A percentile compares a stretch with the other conserved stretches of the same genome.
phyloP scores from a whole-genome alignment of 2,888 invertebrate species.

The Drosophila robusta region DNA sequence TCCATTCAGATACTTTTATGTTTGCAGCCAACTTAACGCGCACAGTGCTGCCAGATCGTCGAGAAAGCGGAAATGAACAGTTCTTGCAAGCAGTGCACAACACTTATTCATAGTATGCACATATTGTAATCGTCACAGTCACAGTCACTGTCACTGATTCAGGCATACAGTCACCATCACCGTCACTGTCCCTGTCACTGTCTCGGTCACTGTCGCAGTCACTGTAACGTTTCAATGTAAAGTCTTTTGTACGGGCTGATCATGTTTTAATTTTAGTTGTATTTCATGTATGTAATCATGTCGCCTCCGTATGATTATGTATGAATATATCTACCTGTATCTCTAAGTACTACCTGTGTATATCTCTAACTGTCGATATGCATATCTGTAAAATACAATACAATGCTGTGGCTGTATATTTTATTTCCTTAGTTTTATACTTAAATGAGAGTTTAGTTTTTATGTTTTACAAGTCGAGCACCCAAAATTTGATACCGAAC shows the following conservation, averaged over 20 bases:
- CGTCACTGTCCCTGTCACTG: conserved; percentile 11
- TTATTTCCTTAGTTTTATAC: conserved; percentile 1
- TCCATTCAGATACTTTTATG: not conserved
- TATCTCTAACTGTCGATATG: conserved; percentile 9
- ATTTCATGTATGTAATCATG: conserved; percentile 15
- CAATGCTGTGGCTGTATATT: conserved; percentile 1
- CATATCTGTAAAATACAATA: conserved; percentile 16
- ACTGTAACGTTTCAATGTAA: conserved; percentile 19
- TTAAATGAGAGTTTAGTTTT: conserved; percentile 4
- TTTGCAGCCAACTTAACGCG: conserved; percentile 8
- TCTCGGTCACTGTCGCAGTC: conserved; percentile 22
- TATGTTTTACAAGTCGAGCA: not conserved
- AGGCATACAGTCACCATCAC: conserved; percentile 13
- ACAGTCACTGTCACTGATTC: conserved; percentile 16
- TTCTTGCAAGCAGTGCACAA: conserved; percentile 20
- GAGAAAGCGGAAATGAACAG: conserved; percentile 25
- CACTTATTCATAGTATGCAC: conserved; percentile 25
- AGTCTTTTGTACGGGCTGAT: conserved; percentile 18
- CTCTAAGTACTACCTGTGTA: conserved; percentile 1
- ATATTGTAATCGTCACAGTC: conserved; percentile 24
- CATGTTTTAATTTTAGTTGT: conserved; percentile 21
- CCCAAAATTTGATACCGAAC: conserved; percentile 8
- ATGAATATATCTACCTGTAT: conserved; percentile 30
- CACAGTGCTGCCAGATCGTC: conserved; percentile 4
- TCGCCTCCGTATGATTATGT: conserved; percentile 27